A percentile compares a stretch with the other conserved stretches of the same genome.
phyloP scores from a whole-genome alignment of 2,113 vertebrate species.

The Circaetus cinerascens region DNA sequence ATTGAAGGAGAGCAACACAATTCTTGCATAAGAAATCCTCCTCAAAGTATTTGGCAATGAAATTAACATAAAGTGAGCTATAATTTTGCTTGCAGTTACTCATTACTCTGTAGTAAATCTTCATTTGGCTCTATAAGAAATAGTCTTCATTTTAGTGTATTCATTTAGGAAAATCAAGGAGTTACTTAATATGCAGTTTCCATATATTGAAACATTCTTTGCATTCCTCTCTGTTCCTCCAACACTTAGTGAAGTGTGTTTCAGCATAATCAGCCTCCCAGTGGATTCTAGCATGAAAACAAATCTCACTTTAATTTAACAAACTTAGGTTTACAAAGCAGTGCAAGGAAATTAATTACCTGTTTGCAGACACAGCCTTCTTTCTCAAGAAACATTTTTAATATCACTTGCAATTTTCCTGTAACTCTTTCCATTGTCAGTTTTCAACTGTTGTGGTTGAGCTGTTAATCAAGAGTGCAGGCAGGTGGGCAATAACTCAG shows the following conservation, averaged over 20 bases:
- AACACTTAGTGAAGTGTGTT: slow-evolving; percentile 10
- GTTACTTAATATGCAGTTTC: slow-evolving; percentile 34
- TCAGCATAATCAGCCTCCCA: slow-evolving; percentile 43
- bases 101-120: slow-evolving; percentile 11
- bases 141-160: background rate
- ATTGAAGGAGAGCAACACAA: background rate
- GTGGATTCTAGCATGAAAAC: slow-evolving; percentile 27
- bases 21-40: background rate
- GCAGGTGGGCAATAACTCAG: background rate
- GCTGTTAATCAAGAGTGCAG: background rate
- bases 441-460: background rate
- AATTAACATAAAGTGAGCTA: background rate
- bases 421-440: background rate
- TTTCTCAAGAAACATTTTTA: background rate
- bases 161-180: slow-evolving; percentile 18
- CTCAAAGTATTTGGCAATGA: background rate
- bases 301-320: slow-evolving; percentile 53
- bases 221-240: slow-evolving; percentile 17
- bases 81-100: slow-evolving; percentile 16
- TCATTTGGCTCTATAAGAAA: background rate
- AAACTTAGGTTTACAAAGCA: slow-evolving; percentile 20
- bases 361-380: slow-evolving; percentile 18
- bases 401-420: slow-evolving; percentile 10
- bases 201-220: slow-evolving; percentile 18
- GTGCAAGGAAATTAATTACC: slow-evolving; percentile 42